phyloP scores from a whole-genome alignment of 2,113 vertebrate genomes.

The Pungitius pungitius region DNA sequence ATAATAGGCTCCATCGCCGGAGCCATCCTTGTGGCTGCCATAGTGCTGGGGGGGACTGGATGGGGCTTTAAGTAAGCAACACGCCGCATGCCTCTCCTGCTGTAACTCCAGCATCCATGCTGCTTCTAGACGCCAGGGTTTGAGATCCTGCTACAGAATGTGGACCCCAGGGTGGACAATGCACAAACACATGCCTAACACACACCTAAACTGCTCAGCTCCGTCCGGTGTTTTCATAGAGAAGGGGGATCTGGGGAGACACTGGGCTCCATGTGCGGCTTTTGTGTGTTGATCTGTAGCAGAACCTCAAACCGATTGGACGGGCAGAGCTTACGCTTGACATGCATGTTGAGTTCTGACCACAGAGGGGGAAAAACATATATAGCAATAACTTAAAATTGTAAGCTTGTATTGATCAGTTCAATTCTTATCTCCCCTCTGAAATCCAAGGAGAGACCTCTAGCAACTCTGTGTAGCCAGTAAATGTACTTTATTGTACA shows the following conservation, averaged over 20 bases:
- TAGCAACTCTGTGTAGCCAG: constrained; percentile 26
- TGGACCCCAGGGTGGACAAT: constrained; percentile 35
- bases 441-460: constrained; percentile 22
- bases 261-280: constrained; percentile 22
- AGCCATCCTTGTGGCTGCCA: constrained; percentile 99
- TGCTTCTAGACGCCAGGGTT: constrained; percentile 91
- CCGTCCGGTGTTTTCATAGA: constrained; percentile 13
- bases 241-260: constrained; percentile 13
- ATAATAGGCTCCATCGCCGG: constrained; percentile 99
- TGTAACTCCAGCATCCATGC: constrained; percentile 90
- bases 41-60: constrained; percentile 99
- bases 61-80: constrained; percentile 99
- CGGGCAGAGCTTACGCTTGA: constrained; percentile 95
- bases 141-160: constrained; percentile 94
- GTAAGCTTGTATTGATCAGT: constrained; percentile 10
- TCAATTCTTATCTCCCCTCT: constrained; percentile 37
- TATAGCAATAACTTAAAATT: neutral
- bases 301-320: constrained; percentile 94
- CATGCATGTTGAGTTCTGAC: constrained; percentile 86
- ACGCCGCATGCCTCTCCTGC: constrained; percentile 92
- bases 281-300: constrained; percentile 86
- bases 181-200: constrained; percentile 4
- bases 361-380: constrained; percentile 25
- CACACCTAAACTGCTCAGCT: constrained; percentile 10
- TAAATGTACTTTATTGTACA: constrained; percentile 43